Evolutionary conservation across 2,888 invertebrate genomes (phyloP).

Genomic region (Endomychus coccineus): DNA sequence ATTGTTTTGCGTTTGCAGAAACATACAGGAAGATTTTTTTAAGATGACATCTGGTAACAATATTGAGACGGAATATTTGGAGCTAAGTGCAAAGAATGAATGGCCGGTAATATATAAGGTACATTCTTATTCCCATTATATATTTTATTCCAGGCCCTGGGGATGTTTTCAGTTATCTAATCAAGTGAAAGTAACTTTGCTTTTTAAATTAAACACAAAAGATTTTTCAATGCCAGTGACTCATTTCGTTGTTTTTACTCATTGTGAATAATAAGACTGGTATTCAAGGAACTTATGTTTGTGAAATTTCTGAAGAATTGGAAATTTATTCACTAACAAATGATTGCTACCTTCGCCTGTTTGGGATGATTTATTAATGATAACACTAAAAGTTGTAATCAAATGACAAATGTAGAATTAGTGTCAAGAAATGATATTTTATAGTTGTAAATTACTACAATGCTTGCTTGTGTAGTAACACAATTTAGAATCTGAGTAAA

Average conservation of each 20-base stretch:
- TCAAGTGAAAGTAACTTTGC: conserved; percentile 6
- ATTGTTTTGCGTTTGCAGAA: no score
- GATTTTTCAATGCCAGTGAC: neutral
- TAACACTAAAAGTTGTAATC: no score
- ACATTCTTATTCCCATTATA: conserved; percentile 28
- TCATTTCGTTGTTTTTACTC: neutral
- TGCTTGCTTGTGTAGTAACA: no score
- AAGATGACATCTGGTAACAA: conserved; percentile 42
- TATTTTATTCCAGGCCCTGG: conserved; percentile 1
- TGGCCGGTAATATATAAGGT: conserved; percentile 72
- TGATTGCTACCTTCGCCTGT: no score
- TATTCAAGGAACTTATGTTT: conserved; percentile 3
- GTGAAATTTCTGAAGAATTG: neutral
- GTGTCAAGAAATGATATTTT: no score
- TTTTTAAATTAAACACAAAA: conserved; percentile 4
- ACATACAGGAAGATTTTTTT: no score
- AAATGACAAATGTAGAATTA: no score
- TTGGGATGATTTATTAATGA: no score
- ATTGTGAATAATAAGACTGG: conserved; percentile 4
- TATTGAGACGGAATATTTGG: conserved; percentile 66
- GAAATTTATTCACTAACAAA: neutral
- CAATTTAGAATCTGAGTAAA: no score
- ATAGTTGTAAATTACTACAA: no score
- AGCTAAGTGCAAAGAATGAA: conserved; percentile 60
- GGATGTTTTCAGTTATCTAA: conserved; percentile 9